Conservation (phyloP, 2,888 invertebrate species). For the Hoplodrina blanda region DNA sequence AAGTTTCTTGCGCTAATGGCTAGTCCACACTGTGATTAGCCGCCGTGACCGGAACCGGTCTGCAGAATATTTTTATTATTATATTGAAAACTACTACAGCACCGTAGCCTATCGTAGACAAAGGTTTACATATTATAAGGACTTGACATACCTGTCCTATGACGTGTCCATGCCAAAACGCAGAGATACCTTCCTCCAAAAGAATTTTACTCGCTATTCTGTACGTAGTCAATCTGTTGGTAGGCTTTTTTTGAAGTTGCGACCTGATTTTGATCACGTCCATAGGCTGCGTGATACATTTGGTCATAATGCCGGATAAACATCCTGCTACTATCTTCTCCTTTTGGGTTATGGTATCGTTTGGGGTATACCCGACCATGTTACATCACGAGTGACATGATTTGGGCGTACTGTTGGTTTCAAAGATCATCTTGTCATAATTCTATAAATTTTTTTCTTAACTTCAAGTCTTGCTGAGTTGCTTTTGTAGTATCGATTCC, state of each 20-base stretch:
- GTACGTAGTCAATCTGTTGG: conserved; percentile 72
- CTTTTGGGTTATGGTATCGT: conserved; percentile 74
- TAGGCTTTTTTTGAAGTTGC: conserved; percentile 94
- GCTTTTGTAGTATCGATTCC: no score
- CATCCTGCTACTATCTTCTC: conserved; percentile 81
- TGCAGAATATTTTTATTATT: no score
- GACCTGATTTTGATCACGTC: conserved; percentile 98
- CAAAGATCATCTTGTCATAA: background rate
- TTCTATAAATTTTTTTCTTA: background rate
- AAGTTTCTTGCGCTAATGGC: no score
- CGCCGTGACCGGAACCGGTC: no score
- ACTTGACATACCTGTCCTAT: conserved; percentile 93
- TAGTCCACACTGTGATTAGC: no score
- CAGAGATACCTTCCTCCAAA: conserved; percentile 94
- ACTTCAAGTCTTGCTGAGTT: background rate
- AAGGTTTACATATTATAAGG: background rate
- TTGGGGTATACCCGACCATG: conserved; percentile 82
- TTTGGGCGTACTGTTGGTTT: background rate
- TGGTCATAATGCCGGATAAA: conserved; percentile 76
- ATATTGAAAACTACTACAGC: no score
- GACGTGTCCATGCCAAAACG: conserved; percentile 98
- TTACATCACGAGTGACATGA: conserved; percentile 33
- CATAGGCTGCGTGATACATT: conserved; percentile 93
- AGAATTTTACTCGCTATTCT: conserved; percentile 93
- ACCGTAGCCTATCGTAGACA: no score